phyloP scores from a whole-genome alignment of 2,113 vertebrate species.

The Pituophis catenifer region DNA sequence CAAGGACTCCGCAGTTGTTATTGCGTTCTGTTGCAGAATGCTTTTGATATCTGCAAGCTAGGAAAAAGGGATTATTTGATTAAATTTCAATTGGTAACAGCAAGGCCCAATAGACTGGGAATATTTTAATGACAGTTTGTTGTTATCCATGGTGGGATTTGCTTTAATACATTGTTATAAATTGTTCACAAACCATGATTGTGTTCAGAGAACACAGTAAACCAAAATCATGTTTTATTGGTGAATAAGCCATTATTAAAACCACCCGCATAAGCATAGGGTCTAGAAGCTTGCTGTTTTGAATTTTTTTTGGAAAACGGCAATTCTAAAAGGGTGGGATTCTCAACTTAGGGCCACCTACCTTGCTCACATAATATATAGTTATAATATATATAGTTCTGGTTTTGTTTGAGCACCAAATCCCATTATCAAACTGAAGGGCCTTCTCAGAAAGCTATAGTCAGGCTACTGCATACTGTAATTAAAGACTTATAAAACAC shows the following conservation, averaged over 20 bases:
- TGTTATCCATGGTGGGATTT: not conserved
- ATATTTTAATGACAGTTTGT: not conserved
- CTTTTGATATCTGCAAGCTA: not conserved
- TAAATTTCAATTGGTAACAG: not conserved
- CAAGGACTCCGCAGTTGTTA: not conserved
- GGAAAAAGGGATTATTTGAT: not conserved
- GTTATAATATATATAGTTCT: not conserved
- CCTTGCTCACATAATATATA: not conserved
- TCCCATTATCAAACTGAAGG: not conserved
- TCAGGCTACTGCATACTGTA: not conserved
- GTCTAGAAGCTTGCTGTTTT: not conserved
- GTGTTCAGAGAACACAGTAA: not conserved
- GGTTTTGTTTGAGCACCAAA: not conserved
- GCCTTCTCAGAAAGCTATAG: not conserved
- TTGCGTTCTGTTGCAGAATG: not conserved
- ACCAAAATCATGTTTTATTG: not conserved
- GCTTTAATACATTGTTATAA: not conserved
- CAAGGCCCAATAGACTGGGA: not conserved
- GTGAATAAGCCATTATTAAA: not conserved
- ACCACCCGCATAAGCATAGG: not conserved
- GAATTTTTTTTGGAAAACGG: not conserved
- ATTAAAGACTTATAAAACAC: not conserved
- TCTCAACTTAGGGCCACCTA: not conserved
- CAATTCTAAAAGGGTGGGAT: not conserved
- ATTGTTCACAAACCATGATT: not conserved